Conservation (phyloP, 2,113 vertebrate species). For the Scomber scombrus region DNA sequence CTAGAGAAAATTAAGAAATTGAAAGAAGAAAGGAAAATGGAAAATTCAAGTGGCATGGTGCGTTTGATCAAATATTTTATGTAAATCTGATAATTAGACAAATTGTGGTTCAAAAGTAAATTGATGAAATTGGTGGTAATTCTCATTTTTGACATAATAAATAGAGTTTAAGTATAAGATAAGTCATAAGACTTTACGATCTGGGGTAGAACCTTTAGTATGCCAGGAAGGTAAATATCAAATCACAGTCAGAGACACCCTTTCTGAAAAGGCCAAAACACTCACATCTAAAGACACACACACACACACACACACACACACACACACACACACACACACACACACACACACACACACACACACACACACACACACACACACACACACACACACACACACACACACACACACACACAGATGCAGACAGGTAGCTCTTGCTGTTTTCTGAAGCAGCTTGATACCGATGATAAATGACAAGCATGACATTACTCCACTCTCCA, state of each 20-base stretch:
- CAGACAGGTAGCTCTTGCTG: neutral
- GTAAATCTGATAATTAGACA: neutral
- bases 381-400: neutral
- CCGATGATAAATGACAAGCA: constrained; percentile 29
- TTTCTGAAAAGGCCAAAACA: constrained; percentile 14
- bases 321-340: neutral
- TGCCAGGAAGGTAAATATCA: constrained; percentile 51
- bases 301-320: neutral
- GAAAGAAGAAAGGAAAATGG: neutral
- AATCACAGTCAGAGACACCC: constrained; percentile 19
- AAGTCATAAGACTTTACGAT: constrained; percentile 42
- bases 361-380: neutral
- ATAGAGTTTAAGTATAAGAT: neutral
- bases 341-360: neutral
- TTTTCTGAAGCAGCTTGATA: constrained; percentile 17
- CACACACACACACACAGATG: constrained; percentile 2
- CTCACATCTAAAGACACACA: neutral
- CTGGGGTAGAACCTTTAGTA: constrained; percentile 27
- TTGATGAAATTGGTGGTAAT: neutral
- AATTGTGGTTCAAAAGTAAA: neutral
- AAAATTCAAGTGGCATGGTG: neutral
- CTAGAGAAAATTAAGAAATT: neutral
- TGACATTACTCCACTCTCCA: constrained; percentile 10
- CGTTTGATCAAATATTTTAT: neutral
- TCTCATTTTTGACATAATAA: neutral